Conservation (phyloP, 1,140 invertebrate genomes). For the Notospermus geniculatus region DNA sequence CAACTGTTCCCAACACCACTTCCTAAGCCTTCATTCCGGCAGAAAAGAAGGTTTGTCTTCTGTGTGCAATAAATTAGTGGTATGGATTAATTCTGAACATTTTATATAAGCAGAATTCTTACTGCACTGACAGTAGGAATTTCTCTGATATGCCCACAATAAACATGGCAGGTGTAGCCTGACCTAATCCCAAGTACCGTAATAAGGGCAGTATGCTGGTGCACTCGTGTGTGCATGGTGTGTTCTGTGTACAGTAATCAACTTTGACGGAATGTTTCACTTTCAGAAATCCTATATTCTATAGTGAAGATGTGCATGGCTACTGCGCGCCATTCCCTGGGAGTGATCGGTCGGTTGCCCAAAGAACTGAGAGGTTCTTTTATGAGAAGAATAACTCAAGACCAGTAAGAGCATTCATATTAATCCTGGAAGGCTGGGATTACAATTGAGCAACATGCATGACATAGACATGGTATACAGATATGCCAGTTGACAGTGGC, state of each 20-base stretch:
- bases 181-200: too few species aligned
- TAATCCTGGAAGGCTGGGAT: too few species aligned
- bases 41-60: constrained; percentile 44
- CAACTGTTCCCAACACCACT: constrained; percentile 67
- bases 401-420: constrained; percentile 58
- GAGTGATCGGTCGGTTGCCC: constrained; percentile 75
- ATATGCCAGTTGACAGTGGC: too few species aligned
- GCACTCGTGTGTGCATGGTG: too few species aligned
- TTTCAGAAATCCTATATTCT: constrained; percentile 60
- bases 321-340: constrained; percentile 78
- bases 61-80: neutral
- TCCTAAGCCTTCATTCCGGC: constrained; percentile 64
- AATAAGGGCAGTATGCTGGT: too few species aligned
- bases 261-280: constrained; percentile 6
- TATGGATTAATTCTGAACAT: neutral
- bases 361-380: constrained; percentile 72
- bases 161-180: too few species aligned
- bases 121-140: too few species aligned
- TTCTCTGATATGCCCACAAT: too few species aligned
- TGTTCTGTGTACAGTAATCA: too few species aligned
- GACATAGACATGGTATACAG: too few species aligned
- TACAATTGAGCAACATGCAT: too few species aligned
- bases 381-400: constrained; percentile 67
- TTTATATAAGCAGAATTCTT: constrained; percentile 54
- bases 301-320: constrained; percentile 61